phyloP scores from a whole-genome alignment of 1,140 invertebrate species.

The Temnothorax nylanderi region DNA sequence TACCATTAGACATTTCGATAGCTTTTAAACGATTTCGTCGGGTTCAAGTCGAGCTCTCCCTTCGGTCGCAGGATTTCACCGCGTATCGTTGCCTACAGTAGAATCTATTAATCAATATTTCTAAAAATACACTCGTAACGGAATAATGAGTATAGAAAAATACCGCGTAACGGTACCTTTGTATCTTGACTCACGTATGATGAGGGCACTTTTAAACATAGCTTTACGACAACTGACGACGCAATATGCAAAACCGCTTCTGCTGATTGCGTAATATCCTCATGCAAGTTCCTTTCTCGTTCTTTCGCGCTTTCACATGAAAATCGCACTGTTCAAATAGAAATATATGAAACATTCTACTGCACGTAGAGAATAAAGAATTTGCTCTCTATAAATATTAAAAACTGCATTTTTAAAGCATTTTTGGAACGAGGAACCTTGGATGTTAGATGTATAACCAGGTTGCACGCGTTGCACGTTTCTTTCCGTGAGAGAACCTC shows the following conservation, averaged over 20 bases:
- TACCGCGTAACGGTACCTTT: background rate
- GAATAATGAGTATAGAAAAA: background rate
- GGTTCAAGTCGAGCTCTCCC: background rate
- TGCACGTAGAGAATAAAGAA: background rate
- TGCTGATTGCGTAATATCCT: constrained; percentile 12
- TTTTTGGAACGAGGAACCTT: background rate
- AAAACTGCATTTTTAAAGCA: background rate
- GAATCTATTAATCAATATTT: constrained; percentile 4
- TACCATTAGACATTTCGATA: background rate
- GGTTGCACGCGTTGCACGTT: background rate
- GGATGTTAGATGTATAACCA: background rate
- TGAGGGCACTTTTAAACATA: background rate
- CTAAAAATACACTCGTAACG: constrained; percentile 30
- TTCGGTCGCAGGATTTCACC: background rate
- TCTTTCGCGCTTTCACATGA: background rate
- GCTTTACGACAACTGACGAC: background rate
- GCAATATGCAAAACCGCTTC: background rate
- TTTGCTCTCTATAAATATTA: background rate
- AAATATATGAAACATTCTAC: background rate
- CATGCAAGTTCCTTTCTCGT: background rate
- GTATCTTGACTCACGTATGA: background rate
- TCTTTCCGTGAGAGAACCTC: background rate
- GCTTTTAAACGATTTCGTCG: background rate
- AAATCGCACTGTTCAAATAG: background rate
- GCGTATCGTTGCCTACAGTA: background rate